Percentiles rank a stretch among this genome's conserved stretches.
Conservation (phyloP, 2,113 vertebrate species). For the Piprites chloris region DNA sequence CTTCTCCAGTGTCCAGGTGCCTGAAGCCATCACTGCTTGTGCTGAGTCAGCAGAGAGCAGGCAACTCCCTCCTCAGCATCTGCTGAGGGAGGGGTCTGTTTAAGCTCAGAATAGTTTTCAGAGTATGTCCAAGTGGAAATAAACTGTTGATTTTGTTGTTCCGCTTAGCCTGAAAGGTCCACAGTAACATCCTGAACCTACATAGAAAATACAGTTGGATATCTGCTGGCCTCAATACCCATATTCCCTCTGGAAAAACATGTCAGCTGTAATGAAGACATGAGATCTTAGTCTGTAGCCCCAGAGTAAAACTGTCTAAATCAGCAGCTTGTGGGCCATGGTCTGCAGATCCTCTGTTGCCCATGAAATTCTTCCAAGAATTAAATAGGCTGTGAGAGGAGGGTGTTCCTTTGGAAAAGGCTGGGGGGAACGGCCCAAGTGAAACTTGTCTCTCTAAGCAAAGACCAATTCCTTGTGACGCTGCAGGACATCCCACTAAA, state of each 20-base stretch:
- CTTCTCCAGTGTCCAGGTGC: background rate
- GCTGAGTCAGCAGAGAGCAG: background rate
- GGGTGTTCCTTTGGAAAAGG: background rate
- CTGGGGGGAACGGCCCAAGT: background rate
- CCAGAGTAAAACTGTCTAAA: background rate
- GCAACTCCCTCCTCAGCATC: background rate
- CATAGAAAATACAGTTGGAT: background rate
- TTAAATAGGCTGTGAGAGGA: background rate
- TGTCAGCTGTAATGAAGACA: background rate
- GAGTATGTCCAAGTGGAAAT: background rate
- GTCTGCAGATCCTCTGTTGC: background rate
- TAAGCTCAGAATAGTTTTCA: background rate
- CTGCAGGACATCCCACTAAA: background rate
- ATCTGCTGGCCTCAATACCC: background rate
- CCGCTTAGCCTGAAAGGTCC: background rate
- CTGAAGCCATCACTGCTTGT: background rate
- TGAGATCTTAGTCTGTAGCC: background rate
- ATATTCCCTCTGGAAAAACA: background rate
- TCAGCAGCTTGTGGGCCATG: background rate
- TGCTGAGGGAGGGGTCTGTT: background rate
- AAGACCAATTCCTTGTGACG: background rate
- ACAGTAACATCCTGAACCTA: background rate
- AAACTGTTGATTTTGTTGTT: background rate
- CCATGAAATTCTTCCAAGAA: background rate
- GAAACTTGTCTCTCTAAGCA: background rate